Evolutionary conservation across 2,113 vertebrate species (phyloP).

Genomic region (Zapus hudsonius): DNA sequence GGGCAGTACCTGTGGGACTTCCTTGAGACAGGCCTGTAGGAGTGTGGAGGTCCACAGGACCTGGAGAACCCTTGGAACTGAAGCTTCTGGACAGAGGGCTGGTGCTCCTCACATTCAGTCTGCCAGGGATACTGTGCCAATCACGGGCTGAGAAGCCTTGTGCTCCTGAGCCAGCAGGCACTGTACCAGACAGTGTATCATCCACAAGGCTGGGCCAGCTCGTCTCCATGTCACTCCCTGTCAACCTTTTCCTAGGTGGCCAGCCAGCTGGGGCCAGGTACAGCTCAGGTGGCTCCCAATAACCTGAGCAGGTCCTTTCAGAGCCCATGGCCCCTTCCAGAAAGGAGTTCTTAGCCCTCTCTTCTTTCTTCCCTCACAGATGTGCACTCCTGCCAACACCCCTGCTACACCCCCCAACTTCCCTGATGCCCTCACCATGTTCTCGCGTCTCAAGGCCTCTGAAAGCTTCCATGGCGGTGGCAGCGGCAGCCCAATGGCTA

Average conservation of each 20-base stretch:
- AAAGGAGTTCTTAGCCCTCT: not conserved
- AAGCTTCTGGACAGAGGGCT: not conserved
- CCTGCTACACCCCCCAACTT: constrained; percentile 98
- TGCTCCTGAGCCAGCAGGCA: not conserved
- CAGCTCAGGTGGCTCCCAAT: not conserved
- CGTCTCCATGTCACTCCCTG: not conserved
- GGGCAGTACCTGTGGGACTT: not conserved
- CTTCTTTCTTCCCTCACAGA: constrained; percentile 85
- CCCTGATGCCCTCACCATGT: constrained; percentile 97
- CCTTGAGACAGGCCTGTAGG: not conserved
- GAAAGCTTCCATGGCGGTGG: constrained; percentile 91
- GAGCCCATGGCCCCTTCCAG: not conserved
- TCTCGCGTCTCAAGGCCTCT: constrained; percentile 97
- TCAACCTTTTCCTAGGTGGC: not conserved
- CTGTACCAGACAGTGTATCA: not conserved
- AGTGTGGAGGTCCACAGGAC: not conserved
- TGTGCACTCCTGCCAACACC: constrained; percentile 99
- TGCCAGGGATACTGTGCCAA: not conserved
- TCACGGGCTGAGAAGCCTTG: not conserved
- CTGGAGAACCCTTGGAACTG: not conserved
- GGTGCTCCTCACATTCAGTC: too few relatives aligned
- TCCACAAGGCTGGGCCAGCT: not conserved
- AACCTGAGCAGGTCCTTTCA: not conserved
- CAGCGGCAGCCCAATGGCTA: constrained; percentile 88
- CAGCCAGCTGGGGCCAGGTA: accelerated